Percentiles rank a stretch among this genome's conserved stretches.
phyloP scores from a whole-genome alignment of 2,888 invertebrate genomes.

The Sinotaia quadrata region DNA sequence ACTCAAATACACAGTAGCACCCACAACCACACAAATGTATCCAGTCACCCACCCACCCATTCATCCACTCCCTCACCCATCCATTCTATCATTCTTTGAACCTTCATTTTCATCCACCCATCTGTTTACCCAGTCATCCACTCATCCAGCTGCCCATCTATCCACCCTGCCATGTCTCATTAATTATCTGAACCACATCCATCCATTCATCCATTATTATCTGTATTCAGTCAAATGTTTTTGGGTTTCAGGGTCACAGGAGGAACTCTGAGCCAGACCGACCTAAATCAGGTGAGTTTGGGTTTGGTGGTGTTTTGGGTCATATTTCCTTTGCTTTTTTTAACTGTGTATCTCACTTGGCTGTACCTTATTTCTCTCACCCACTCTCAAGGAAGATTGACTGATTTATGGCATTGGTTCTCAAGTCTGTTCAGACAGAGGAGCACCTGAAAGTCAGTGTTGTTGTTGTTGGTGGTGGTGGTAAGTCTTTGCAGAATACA shows the following conservation, averaged over 20 bases:
- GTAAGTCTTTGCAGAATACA: no score
- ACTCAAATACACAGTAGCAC: neutral
- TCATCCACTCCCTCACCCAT: neutral
- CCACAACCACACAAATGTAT: neutral
- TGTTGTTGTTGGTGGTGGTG: no score
- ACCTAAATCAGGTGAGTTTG: neutral
- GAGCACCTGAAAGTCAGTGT: no score
- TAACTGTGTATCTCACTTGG: no score
- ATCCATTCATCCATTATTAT: no score
- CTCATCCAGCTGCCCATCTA: neutral
- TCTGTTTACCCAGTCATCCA: neutral
- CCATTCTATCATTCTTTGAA: neutral
- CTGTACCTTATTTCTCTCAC: no score
- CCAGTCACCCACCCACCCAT: neutral
- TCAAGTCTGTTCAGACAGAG: no score
- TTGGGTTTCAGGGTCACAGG: conserved; percentile 1
- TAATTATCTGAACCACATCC: no score
- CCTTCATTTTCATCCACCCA: neutral
- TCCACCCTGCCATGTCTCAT: neutral
- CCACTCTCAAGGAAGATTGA: no score
- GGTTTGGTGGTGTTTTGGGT: neutral
- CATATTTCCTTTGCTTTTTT: no score
- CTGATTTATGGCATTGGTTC: no score
- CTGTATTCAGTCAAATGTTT: no score
- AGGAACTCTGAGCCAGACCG: neutral